These are phyloP conservation scores for Achatina immaculata DNA, from an alignment of 1,140 invertebrate genomes.

Conservation along the genomic window DNA sequence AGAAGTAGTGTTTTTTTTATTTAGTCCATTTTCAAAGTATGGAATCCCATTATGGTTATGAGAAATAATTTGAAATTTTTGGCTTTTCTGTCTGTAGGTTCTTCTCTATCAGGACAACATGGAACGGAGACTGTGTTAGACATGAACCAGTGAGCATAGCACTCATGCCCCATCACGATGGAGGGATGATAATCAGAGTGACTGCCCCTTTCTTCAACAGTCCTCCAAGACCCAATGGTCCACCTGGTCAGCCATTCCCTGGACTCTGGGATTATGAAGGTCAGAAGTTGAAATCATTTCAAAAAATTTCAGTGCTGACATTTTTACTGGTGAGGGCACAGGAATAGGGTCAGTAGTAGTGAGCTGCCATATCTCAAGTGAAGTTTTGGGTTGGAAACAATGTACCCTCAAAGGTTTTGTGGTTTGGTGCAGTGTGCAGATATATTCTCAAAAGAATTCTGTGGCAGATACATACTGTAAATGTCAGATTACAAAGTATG, in stretches of 20 bases:
- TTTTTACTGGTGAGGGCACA: not conserved
- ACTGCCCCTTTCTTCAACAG: conserved; percentile 68
- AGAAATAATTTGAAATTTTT: too few relatives aligned
- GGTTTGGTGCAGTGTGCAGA: too few relatives aligned
- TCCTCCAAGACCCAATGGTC: conserved; percentile 51
- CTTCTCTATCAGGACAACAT: conserved; percentile 45
- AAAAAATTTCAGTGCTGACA: not conserved
- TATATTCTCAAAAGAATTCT: too few relatives aligned
- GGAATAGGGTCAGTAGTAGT: too few relatives aligned
- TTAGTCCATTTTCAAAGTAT: too few relatives aligned
- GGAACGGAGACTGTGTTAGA: conserved; percentile 42
- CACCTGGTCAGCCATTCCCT: conserved; percentile 60
- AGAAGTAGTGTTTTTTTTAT: too few relatives aligned
- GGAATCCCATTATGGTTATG: too few relatives aligned
- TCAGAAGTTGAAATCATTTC: conserved; percentile 41
- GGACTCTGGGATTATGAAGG: conserved; percentile 71
- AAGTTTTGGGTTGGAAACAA: too few relatives aligned
- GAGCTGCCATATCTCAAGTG: too few relatives aligned
- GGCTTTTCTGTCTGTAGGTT: conserved; percentile 13
- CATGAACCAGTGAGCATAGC: conserved; percentile 40
- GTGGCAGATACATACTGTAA: too few relatives aligned
- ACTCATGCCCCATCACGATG: conserved; percentile 10
- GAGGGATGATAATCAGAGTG: conserved; percentile 34
- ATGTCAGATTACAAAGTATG: too few relatives aligned
- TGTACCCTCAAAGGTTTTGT: too few relatives aligned